Conservation (phyloP, 2,797 vertebrate genomes). For the Pampus argenteus region DNA sequence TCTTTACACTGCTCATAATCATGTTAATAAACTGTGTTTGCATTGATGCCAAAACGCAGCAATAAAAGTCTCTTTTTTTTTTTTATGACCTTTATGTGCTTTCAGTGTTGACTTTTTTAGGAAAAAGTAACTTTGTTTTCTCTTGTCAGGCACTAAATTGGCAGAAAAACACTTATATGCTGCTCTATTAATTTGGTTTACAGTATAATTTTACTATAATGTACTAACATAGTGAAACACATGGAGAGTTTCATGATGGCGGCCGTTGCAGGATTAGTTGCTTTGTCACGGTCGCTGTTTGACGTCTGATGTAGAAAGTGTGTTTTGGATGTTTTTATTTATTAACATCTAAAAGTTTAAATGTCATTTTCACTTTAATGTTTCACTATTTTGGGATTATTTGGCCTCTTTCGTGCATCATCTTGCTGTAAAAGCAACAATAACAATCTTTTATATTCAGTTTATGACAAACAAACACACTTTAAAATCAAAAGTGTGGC, state of each 20-base stretch:
- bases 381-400: too few relatives aligned
- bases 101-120: background rate
- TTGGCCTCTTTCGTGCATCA: too few relatives aligned
- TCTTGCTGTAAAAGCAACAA: too few relatives aligned
- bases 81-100: background rate
- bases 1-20: background rate
- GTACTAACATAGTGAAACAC: background rate
- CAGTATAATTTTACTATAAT: background rate
- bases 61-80: fast-evolving
- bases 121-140: fast-evolving
- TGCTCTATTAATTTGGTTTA: background rate
- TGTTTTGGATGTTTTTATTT: too few relatives aligned
- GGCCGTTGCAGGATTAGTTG: background rate
- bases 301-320: background rate
- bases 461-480: too few relatives aligned
- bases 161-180: fast-evolving
- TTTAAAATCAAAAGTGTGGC: too few relatives aligned
- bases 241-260: slow-evolving; percentile 12
- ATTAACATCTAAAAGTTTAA: too few relatives aligned
- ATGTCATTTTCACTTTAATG: too few relatives aligned
- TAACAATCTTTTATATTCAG: too few relatives aligned
- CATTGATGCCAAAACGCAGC: background rate
- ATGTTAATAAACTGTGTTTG: background rate
- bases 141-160: background rate
- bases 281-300: background rate